Evolutionary conservation across 2,888 invertebrate species (phyloP), one percentile per base, ranked within the genome.

Genomic region (Andrena camellia): DNA sequence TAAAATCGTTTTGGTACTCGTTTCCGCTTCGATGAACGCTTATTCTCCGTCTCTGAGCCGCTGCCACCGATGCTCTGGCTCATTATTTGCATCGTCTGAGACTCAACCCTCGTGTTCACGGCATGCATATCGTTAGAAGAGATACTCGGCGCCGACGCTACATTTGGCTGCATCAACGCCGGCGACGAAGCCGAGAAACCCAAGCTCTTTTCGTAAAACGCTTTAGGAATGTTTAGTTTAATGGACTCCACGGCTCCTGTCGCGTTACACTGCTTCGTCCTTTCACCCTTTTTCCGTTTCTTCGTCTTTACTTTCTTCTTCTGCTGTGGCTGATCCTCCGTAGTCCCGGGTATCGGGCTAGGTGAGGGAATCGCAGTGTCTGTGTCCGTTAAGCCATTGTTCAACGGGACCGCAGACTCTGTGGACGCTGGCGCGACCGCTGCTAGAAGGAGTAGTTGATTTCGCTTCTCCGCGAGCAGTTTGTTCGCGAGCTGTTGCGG

Each of bases 1-100:
- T 98, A 98, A 93, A 98, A 98, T 91, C 97, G 97, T 91, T 98
- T 98, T 0, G 97, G 98, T 35, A 97, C 96, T 57, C 98, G 94
- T 89, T 97, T 95, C 80, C 98, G 95, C 94, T 98, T 97, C 0
- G 98, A 98, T 1, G 96, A 96, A 52, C 97, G 95, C 91, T 96
- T 97, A 23, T 94, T 96, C 89, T 97, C 97, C 5, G 95, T 94
- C 89, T 96, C 96, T 10, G 95, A 95, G 57, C 95, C 94, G 73
- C 92, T 92, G 8, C 92, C 93, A 4, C 90, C 87, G 5, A 90
- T 86, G 57, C 84, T 92, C 69, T 87, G 90, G 71, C 69, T 89
- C 29, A 63, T 78, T n/a, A 68, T 6, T 7, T 48, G 52, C 29
- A 68, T 23, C n/a, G 77, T 31, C 50, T 88, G 85, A 17, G 71